Evolutionary conservation across 2,888 invertebrate species (phyloP).

Genomic region (Diarsia rubi): DNA sequence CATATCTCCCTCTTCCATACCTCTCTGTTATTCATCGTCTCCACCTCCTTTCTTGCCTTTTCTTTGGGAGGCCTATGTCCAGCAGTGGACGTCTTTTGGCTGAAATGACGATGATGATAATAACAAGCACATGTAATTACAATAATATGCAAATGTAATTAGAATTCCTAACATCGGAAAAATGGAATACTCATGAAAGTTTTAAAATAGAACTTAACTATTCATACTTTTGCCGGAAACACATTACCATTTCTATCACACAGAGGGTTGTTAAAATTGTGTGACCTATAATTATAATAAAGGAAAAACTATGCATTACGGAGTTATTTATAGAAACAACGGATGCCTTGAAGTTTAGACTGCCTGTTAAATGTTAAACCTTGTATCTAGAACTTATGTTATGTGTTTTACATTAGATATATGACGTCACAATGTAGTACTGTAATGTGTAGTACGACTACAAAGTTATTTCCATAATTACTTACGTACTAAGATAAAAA

Average conservation of each 20-base stretch:
- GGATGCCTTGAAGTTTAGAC: constrained; percentile 27
- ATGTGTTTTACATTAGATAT: constrained; percentile 14
- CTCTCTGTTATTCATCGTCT: too few species aligned
- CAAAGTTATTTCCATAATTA: constrained; percentile 2
- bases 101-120: too few species aligned
- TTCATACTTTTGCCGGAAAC: constrained; percentile 66
- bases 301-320: constrained; percentile 8
- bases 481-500: constrained; percentile 21
- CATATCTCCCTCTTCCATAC: too few species aligned
- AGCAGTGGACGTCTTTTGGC: too few species aligned
- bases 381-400: constrained; percentile 12
- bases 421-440: constrained; percentile 9
- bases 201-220: constrained; percentile 60
- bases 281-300: constrained; percentile 21
- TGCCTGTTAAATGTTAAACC: constrained; percentile 11
- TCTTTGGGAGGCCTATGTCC: too few species aligned
- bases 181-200: constrained; percentile 22
- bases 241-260: constrained; percentile 68
- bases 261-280: constrained; percentile 32
- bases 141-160: not conserved
- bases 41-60: too few species aligned
- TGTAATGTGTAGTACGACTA: not conserved
- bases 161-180: not conserved
- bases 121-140: too few species aligned
- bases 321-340: constrained; percentile 42